A percentile compares a stretch with the other conserved stretches of the same genome.
phyloP scores from a whole-genome alignment of 2,888 invertebrate species.

The Trypoxylon attenuatum region DNA sequence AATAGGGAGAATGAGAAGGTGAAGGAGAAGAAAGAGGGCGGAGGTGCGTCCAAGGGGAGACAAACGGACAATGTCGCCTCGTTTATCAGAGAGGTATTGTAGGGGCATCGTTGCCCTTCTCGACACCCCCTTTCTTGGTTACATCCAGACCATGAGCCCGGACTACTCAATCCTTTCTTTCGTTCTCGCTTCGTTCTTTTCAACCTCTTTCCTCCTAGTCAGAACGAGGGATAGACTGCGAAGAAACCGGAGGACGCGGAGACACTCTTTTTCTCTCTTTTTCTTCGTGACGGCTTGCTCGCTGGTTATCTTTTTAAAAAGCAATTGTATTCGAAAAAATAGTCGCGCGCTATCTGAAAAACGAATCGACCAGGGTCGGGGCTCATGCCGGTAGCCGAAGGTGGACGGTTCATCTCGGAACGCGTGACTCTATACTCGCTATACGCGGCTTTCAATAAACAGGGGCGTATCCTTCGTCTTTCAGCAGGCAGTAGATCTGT shows the following conservation, averaged over 20 bases:
- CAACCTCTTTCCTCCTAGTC: conserved; percentile 58
- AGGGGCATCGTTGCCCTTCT: conserved; percentile 66
- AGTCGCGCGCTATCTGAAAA: conserved; percentile 55
- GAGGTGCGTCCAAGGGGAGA: conserved; percentile 31
- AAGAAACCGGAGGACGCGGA: conserved; percentile 1
- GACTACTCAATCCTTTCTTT: conserved; percentile 73
- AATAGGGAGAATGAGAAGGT: neutral
- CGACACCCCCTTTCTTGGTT: conserved; percentile 72
- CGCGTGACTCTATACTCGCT: neutral
- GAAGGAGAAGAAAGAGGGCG: neutral
- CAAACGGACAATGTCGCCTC: conserved; percentile 72
- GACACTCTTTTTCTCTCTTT: conserved; percentile 10
- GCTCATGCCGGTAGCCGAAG: conserved; percentile 6
- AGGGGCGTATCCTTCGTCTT: no score
- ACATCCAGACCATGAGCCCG: conserved; percentile 62
- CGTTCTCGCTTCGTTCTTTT: conserved; percentile 64
- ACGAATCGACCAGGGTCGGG: conserved; percentile 41
- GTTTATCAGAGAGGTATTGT: conserved; percentile 73
- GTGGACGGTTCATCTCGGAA: conserved; percentile 17
- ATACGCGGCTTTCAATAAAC: conserved; percentile 1
- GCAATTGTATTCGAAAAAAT: conserved; percentile 64
- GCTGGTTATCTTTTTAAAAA: conserved; percentile 59
- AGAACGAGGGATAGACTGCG: no score
- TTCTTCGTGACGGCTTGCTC: conserved; percentile 16
- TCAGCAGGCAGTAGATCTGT: no score